Evolutionary conservation across 2,113 vertebrate genomes (phyloP), one percentile per base, ranked within the genome.

Genomic region (Sardina pilchardus): DNA sequence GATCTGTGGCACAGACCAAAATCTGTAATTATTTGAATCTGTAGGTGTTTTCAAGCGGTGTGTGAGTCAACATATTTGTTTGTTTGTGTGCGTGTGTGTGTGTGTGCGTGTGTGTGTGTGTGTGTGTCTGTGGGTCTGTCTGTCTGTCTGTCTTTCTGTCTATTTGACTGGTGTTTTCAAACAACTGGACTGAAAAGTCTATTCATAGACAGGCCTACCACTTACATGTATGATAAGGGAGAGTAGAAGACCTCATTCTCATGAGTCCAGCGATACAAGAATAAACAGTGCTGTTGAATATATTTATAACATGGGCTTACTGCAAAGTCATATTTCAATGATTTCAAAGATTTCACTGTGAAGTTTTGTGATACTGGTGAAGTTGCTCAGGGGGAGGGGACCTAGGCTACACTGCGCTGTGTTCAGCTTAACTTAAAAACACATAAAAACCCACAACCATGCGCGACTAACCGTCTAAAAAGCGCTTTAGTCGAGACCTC

Each of bases 381-480:
- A 8, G 59, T n/a, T 63, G 59, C n/a, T 39, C 30, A 78, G 30
- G 34, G 71, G 26, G 30, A 36, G 26, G 30, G 30, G 30, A 36
- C 71, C 14, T 36, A 36, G 19, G 53, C 19, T 78, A 36, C 34
- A 16, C 26, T 78, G 19, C 34, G 30, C 1, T 78, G 12, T 12
- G n/a, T 21, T 78, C 21, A 78, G n/a, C 26, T 71, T n/a, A 30
- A 78, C 30, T 36, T 36, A 78, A 21, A 21, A 71, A 30, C 63
- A 63, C 59, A 78, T 17, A 78, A 78, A 78, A 78, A 78, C 12
- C 30, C 71, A 36, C 30, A 78, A 78, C 14, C 71, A 78, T 78
- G 9, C 63, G n/a, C 63, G 26, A 71, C 63, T 34, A 36, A 78
- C 71, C 12, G 30, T 78, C 39, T 36, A 78, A 16, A 34, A 78